Percentiles rank a stretch among this genome's conserved stretches.
Evolutionary conservation across 2,113 vertebrate genomes (phyloP).

Genomic region (Manacus vitellinus): DNA sequence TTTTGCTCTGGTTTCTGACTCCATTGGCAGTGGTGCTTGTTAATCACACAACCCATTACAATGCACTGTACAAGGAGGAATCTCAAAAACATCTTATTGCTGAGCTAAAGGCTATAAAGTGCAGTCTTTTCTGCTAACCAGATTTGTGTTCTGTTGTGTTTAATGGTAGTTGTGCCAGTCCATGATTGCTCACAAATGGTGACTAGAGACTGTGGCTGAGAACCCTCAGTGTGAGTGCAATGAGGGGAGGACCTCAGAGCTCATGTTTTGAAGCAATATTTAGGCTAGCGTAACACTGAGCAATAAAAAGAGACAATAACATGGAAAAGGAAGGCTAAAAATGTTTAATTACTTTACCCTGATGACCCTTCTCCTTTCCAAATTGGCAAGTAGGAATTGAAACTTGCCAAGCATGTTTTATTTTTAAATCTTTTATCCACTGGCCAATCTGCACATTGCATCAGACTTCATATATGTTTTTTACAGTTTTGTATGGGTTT

Average conservation of each 20-base stretch:
- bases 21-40: conserved; percentile 34
- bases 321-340: conserved; percentile 26
- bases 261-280: conserved; percentile 35
- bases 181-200: neutral
- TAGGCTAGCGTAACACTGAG: conserved; percentile 21
- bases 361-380: conserved; percentile 29
- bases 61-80: neutral
- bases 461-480: neutral
- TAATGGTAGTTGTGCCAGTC: neutral
- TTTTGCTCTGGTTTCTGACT: conserved; percentile 54
- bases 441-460: neutral
- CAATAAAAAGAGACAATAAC: conserved; percentile 38
- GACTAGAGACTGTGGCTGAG: neutral
- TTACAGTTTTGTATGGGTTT: neutral
- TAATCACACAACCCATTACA: conserved; percentile 29
- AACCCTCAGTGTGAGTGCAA: neutral
- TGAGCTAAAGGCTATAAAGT: conserved; percentile 35
- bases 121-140: conserved; percentile 8
- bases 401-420: conserved; percentile 28
- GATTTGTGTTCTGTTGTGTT: conserved; percentile 21
- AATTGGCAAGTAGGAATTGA: conserved; percentile 10
- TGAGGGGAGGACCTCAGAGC: neutral
- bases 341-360: conserved; percentile 47
- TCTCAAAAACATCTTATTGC: conserved; percentile 39
- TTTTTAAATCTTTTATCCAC: conserved; percentile 45